These are phyloP conservation scores for Oreortyx pictus DNA, from an alignment of 2,797 vertebrate species.

Conservation along the genomic window DNA sequence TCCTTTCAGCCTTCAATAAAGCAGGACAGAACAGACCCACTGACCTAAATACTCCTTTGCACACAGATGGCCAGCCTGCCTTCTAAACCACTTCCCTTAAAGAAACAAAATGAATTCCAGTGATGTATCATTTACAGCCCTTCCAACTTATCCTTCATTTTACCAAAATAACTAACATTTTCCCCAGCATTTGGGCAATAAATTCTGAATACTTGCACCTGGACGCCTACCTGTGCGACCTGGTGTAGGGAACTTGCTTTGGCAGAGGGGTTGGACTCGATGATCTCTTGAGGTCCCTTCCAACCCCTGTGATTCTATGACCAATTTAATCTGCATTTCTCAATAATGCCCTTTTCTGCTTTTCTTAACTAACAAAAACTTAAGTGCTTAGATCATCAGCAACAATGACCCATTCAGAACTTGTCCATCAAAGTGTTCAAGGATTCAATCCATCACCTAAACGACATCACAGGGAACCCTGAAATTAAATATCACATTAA, in stretches of 20 bases:
- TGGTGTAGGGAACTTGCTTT: too few species aligned
- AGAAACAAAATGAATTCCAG: background rate
- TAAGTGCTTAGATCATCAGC: background rate
- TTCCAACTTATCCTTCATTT: background rate
- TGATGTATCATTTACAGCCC: background rate
- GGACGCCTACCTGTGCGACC: too few species aligned
- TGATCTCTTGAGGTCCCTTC: too few species aligned
- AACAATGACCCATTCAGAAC: background rate
- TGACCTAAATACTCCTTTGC: conserved; percentile 69
- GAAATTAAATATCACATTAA: background rate
- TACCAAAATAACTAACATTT: background rate
- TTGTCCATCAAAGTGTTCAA: background rate
- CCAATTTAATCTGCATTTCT: background rate
- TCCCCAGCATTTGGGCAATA: background rate
- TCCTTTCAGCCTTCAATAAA: conserved; percentile 31
- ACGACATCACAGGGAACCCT: background rate
- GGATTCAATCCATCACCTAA: background rate
- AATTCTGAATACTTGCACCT: background rate
- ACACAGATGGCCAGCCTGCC: conserved; percentile 56
- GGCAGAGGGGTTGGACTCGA: too few species aligned
- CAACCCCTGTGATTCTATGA: too few species aligned
- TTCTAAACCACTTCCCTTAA: conserved; percentile 20
- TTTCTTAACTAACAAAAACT: background rate
- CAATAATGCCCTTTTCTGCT: background rate
- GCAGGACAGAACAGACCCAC: conserved; percentile 62